phyloP scores from a whole-genome alignment of 2,113 vertebrate species.

The Xiphophorus couchianus region DNA sequence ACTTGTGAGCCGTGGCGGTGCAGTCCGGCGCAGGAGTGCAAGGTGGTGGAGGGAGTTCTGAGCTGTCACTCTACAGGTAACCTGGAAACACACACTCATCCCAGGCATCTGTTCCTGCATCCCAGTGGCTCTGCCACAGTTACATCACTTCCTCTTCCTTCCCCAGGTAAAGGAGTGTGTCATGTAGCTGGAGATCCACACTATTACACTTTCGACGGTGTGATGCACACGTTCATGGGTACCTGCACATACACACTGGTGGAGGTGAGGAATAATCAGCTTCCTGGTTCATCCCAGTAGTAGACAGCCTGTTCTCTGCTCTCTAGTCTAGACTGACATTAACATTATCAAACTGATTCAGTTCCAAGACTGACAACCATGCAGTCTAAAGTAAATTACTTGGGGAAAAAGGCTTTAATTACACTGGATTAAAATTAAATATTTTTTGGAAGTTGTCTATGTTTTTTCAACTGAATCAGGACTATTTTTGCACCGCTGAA shows the following conservation, averaged over 20 bases:
- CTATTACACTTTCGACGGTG: constrained; percentile 89
- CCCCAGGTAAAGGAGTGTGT: constrained; percentile 84
- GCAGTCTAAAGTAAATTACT: too few species aligned
- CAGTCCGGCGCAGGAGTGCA: constrained; percentile 84
- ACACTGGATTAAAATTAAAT: too few species aligned
- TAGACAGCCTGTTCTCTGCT: too few species aligned
- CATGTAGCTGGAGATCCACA: constrained; percentile 90
- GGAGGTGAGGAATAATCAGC: constrained; percentile 51
- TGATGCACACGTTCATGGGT: constrained; percentile 90
- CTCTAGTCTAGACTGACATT: too few species aligned
- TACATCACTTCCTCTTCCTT: not conserved
- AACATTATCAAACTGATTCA: too few species aligned
- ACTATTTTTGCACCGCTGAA: too few species aligned
- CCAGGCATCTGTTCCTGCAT: not conserved
- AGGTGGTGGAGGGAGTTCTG: constrained; percentile 82
- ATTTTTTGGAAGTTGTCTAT: too few species aligned
- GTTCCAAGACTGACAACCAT: too few species aligned
- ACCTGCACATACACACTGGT: constrained; percentile 92
- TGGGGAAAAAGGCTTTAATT: too few species aligned
- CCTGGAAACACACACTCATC: accelerated
- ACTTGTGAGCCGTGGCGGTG: constrained; percentile 84
- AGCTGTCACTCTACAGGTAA: constrained; percentile 87
- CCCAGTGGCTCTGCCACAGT: not conserved
- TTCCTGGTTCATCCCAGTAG: too few species aligned
- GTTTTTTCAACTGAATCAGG: too few species aligned